These are phyloP conservation scores for Azemiops feae DNA, from an alignment of 2,113 vertebrate species.

Conservation along the genomic window DNA sequence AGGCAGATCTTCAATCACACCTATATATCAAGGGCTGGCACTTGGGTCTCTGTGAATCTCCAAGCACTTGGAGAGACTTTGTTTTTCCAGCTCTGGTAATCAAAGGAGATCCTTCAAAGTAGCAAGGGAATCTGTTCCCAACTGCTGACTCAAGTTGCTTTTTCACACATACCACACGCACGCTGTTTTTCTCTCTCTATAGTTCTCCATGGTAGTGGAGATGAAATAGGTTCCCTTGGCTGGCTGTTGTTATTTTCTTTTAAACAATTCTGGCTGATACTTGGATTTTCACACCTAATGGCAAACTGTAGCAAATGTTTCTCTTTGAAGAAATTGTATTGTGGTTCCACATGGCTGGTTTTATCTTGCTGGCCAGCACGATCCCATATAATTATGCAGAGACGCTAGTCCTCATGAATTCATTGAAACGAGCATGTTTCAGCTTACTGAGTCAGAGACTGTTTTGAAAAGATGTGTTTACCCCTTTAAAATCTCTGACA, in stretches of 20 bases:
- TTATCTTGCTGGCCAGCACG: neutral
- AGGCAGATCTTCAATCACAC: neutral
- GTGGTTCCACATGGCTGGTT: accelerated
- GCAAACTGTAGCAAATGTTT: neutral
- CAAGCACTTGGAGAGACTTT: neutral
- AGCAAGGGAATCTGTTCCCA: neutral
- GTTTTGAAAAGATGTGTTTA: neutral
- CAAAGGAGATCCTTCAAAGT: neutral
- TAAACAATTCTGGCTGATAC: neutral
- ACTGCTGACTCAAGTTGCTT: neutral
- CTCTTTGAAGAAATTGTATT: neutral
- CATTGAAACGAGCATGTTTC: neutral
- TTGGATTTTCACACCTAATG: neutral
- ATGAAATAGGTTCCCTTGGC: neutral
- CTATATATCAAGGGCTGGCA: neutral
- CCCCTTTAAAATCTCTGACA: constrained; percentile 30
- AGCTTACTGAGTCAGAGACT: neutral
- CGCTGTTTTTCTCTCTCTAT: too few species aligned
- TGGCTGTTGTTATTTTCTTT: neutral
- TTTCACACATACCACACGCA: neutral
- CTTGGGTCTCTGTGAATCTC: neutral
- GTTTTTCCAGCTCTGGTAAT: neutral
- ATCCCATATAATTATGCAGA: neutral
- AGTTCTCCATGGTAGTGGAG: neutral
- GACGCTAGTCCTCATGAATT: neutral